Evolutionary conservation across 2,888 invertebrate genomes (phyloP).

Genomic region (Eupithecia subfuscata): DNA sequence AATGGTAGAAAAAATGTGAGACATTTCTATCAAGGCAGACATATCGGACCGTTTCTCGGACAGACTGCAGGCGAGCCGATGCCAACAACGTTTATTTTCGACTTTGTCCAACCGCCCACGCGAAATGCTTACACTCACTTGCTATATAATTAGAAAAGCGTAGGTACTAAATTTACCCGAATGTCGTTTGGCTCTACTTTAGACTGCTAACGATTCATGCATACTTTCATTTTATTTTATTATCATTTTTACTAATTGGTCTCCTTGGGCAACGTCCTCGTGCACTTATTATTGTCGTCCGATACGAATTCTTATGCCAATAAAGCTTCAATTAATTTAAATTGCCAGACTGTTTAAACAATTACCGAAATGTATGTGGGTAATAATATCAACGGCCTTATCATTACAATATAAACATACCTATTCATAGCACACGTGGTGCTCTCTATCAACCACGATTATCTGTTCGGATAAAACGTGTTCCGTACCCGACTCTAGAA

Average conservation of each 20-base stretch:
- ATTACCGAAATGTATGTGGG: conserved; percentile 22
- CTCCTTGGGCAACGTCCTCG: conserved; percentile 26
- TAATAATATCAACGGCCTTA: conserved; percentile 34
- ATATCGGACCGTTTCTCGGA: conserved; percentile 48
- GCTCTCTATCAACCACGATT: conserved; percentile 59
- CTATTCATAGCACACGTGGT: conserved; percentile 40
- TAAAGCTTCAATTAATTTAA: conserved; percentile 25
- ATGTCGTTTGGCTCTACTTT: conserved; percentile 49
- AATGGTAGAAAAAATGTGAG: conserved; percentile 44
- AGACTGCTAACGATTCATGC: conserved; percentile 34
- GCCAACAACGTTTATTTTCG: conserved; percentile 78
- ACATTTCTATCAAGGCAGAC: conserved; percentile 55
- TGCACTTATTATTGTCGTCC: conserved; percentile 26
- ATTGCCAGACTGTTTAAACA: conserved; percentile 29
- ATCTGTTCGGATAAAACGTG: conserved; percentile 65
- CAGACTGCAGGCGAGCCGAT: conserved; percentile 62
- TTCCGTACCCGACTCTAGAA: conserved; percentile 59
- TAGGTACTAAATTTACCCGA: conserved; percentile 67
- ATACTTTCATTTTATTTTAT: conserved; percentile 27
- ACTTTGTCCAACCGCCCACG: conserved; percentile 71
- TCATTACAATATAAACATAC: conserved; percentile 35
- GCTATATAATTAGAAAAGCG: conserved; percentile 80
- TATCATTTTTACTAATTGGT: conserved; percentile 30
- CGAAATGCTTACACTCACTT: conserved; percentile 81
- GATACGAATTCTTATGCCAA: conserved; percentile 28